Conservation (phyloP, 2,797 vertebrate genomes). For the Lutjanus campechanus region DNA sequence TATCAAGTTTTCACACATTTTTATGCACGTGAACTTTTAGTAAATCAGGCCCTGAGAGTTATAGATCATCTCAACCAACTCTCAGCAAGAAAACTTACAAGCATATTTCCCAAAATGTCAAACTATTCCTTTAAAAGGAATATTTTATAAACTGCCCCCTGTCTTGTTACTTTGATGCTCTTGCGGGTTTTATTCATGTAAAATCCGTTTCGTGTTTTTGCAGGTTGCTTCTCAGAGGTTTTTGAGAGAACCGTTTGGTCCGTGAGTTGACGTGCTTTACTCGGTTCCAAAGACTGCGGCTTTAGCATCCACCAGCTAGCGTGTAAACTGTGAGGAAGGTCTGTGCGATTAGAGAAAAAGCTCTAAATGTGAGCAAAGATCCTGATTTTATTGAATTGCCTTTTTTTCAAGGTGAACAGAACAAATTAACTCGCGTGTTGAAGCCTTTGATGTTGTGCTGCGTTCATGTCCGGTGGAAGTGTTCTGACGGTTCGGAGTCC, state of each 20-base stretch:
- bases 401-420: conserved; percentile 54
- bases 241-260: neutral
- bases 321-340: conserved; percentile 37
- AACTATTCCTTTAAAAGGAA: conserved; percentile 6
- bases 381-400: conserved; percentile 36
- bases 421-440: conserved; percentile 37
- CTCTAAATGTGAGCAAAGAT: neutral
- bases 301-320: conserved; percentile 32
- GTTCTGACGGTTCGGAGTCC: neutral
- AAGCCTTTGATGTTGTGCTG: conserved; percentile 55
- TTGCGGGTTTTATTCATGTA: neutral
- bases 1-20: no score
- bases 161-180: conserved; percentile 30
- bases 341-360: neutral
- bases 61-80: neutral
- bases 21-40: no score
- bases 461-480: conserved; percentile 38
- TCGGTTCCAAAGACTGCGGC: conserved; percentile 37
- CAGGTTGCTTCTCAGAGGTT: conserved; percentile 6
- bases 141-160: conserved; percentile 38
- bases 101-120: conserved; percentile 35
- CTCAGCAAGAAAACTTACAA: neutral
- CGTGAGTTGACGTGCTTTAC: conserved; percentile 15
- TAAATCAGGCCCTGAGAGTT: neutral
- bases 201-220: conserved; percentile 18